Base-by-base conservation (phyloP, 2,113 vertebrate species). In the Struthio camelus region DNA sequence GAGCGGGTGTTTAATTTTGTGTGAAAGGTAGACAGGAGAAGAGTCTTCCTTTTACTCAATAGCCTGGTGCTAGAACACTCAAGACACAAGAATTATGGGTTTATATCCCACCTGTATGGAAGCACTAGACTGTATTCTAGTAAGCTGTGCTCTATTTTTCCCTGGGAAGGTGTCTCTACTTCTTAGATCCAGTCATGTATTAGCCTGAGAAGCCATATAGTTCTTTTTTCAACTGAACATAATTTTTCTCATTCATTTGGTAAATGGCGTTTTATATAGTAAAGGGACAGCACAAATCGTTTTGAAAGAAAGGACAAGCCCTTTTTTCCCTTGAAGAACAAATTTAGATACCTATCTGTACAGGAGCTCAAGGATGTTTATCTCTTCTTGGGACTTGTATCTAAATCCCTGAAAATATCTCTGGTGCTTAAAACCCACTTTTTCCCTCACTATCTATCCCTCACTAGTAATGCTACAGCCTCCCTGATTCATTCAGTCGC, bases 51-150 rank as follows among this genome's bases (percentile, higher is more conserved):
- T 18, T 56, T 62, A 72, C 22, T 66, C 2, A 28, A 4, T 27
- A 65, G 13, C 8, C 6, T 72, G 9, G 7, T 54, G 8, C 3
- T 53, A 40, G 24, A 53, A 3, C 10, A 50, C 16, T 32, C 11
- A 6, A n/a, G 32, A 9, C 3, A 53, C 8, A 87, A 54, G 89
- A 7, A 42, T 34, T 76, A 56, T 23, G 9, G 5, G 11, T 69
- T 91, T 46, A 65, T 72, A 82, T 32, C 13, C 10, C 22, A 30
- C 3, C 9, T 65, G 11, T 76, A 28, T 53, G 32, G 12, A 72
- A 61, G 8, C 3, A 73, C 0, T 2, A 80, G 16, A 14, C 8
- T 50, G 4, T 36, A 27, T 46, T 75, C 32, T 32, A 4, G 11
- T 24, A 48, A 83, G 2, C 1, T 32, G 56, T 58, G 56, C 56